Evolutionary conservation across 2,797 vertebrate genomes (phyloP).

Genomic region (Artibeus lituratus): DNA sequence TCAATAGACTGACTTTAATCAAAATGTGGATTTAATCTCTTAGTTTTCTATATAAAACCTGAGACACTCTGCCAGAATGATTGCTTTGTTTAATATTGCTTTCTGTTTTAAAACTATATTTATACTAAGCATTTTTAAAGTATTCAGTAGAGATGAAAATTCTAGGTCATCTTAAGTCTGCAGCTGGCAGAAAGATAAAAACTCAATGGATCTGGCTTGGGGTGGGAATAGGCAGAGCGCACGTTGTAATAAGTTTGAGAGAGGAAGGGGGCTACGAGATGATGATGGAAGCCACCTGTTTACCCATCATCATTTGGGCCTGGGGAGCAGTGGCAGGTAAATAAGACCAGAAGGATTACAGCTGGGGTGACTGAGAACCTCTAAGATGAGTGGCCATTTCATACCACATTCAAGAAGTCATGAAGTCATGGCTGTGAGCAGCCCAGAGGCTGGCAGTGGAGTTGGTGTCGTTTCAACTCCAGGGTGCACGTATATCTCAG

Average conservation of each 20-base stretch:
- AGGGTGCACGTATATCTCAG: neutral
- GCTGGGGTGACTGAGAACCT: neutral
- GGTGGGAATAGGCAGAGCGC: neutral
- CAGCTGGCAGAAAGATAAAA: neutral
- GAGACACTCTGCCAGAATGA: neutral
- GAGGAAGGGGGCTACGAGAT: neutral
- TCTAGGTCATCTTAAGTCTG: neutral
- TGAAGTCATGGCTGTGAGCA: neutral
- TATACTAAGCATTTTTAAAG: neutral
- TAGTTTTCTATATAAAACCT: neutral
- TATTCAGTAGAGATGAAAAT: neutral
- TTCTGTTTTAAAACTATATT: neutral
- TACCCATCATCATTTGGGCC: neutral
- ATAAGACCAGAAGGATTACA: neutral
- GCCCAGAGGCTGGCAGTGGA: fast-evolving
- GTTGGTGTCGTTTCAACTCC: neutral
- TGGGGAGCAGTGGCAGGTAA: neutral
- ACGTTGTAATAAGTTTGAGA: neutral
- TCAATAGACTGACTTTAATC: neutral
- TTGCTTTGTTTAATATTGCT: neutral
- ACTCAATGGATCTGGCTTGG: neutral
- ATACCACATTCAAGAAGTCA: neutral
- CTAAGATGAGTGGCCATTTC: neutral
- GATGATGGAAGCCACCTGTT: neutral
- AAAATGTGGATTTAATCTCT: neutral